Conservation (phyloP, 2,113 vertebrate genomes). For the Melanerpes aurifrons region DNA sequence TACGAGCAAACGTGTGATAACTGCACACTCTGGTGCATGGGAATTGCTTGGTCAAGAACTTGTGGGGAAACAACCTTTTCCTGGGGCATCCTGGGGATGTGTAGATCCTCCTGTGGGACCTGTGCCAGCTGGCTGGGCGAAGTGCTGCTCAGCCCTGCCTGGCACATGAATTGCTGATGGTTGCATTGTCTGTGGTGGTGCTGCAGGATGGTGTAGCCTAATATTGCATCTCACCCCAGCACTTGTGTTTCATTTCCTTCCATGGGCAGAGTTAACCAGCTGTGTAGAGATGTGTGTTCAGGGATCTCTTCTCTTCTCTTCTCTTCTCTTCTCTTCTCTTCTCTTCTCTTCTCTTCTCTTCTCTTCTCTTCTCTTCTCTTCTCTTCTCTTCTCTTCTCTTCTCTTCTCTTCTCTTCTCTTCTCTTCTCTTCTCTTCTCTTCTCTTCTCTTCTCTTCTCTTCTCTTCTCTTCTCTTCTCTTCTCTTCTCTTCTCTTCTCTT, state of each 20-base stretch:
- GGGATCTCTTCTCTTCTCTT: too few relatives aligned
- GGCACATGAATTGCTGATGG: not conserved
- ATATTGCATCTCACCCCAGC: not conserved
- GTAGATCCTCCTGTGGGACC: not conserved
- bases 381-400: too few relatives aligned
- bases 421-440: too few relatives aligned
- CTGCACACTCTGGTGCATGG: rapidly evolving
- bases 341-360: too few relatives aligned
- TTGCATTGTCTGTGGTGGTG: rapidly evolving
- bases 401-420: too few relatives aligned
- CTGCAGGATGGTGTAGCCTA: not conserved
- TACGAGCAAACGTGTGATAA: rapidly evolving
- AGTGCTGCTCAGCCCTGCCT: rapidly evolving
- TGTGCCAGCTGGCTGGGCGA: rapidly evolving
- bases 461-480: too few relatives aligned
- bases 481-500: too few relatives aligned
- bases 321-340: too few relatives aligned
- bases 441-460: too few relatives aligned
- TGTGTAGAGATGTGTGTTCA: too few relatives aligned
- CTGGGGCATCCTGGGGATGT: rapidly evolving
- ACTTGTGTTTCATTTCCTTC: not conserved
- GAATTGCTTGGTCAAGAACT: rapidly evolving
- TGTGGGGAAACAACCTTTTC: not conserved
- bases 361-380: too few relatives aligned
- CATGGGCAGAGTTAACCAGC: not conserved